Percentiles rank a stretch among this genome's conserved stretches.
Evolutionary conservation across 1,140 invertebrate species (phyloP).

Genomic region (Drosophila seguyi): DNA sequence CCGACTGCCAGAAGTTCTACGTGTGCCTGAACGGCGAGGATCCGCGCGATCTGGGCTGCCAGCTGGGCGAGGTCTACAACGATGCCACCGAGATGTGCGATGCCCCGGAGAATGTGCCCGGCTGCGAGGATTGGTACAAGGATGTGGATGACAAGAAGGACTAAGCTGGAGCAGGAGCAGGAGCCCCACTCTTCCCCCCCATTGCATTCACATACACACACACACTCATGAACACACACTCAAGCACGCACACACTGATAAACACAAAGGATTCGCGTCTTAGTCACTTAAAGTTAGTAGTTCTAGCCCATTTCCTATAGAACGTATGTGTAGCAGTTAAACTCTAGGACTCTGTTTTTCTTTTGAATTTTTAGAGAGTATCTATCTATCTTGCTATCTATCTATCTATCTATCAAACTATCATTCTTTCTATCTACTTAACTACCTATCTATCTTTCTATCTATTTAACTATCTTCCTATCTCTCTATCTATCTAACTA

Average conservation of each 20-base stretch:
- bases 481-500: conserved; percentile 8
- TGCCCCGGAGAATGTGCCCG: conserved; percentile 93
- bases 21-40: conserved; percentile 94
- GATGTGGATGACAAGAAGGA: conserved; percentile 87
- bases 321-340: conserved; percentile 71
- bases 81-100: conserved; percentile 93
- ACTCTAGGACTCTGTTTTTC: conserved; percentile 8
- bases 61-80: conserved; percentile 94
- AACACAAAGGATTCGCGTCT: conserved; percentile 60
- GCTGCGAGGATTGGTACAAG: conserved; percentile 96
- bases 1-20: conserved; percentile 93
- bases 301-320: conserved; percentile 77
- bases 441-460: background rate
- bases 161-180: conserved; percentile 32
- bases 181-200: background rate
- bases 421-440: too few relatives aligned
- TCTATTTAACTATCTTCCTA: too few relatives aligned
- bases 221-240: conserved; percentile 30
- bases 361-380: background rate
- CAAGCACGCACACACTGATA: conserved; percentile 17
- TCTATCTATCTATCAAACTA: background rate
- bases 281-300: conserved; percentile 79
- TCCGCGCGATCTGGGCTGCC: conserved; percentile 93
- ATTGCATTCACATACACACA: conserved; percentile 21
- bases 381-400: background rate